These are phyloP conservation scores for Merops nubicus DNA, from an alignment of 2,113 vertebrate genomes.

Conservation along the genomic window DNA sequence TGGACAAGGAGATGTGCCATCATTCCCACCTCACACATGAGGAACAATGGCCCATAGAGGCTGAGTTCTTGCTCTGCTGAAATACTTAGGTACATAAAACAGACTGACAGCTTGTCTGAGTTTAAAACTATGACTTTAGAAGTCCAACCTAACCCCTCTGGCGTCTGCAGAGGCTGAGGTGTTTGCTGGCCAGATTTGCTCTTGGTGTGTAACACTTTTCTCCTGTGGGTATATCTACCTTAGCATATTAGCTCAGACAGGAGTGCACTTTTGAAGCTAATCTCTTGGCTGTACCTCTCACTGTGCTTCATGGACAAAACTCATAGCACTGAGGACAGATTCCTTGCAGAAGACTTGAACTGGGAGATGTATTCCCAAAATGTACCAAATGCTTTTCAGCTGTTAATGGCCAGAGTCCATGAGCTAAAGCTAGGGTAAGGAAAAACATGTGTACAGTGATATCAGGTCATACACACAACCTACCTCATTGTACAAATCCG, in stretches of 20 bases:
- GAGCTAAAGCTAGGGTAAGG: not conserved
- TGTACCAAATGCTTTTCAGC: not conserved
- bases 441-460: rapidly evolving
- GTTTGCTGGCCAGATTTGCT: not conserved
- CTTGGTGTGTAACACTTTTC: not conserved
- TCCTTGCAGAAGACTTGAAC: not conserved
- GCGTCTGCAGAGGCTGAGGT: not conserved
- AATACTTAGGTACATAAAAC: not conserved
- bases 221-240: not conserved
- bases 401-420: not conserved
- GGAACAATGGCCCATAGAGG: rapidly evolving
- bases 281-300: not conserved
- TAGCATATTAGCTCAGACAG: not conserved
- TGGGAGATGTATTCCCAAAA: not conserved
- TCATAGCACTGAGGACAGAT: not conserved
- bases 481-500: not conserved
- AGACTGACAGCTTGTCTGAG: not conserved
- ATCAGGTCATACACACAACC: not conserved
- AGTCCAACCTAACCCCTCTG: not conserved
- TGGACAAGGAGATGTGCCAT: not conserved
- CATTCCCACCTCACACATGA: not conserved
- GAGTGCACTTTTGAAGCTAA: not conserved
- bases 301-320: not conserved
- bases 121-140: not conserved
- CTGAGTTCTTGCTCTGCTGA: not conserved